A percentile compares a stretch with the other conserved stretches of the same genome.
These are phyloP conservation scores for Xestia sexstrigata DNA, from an alignment of 2,888 invertebrate species.

Conservation along the genomic window DNA sequence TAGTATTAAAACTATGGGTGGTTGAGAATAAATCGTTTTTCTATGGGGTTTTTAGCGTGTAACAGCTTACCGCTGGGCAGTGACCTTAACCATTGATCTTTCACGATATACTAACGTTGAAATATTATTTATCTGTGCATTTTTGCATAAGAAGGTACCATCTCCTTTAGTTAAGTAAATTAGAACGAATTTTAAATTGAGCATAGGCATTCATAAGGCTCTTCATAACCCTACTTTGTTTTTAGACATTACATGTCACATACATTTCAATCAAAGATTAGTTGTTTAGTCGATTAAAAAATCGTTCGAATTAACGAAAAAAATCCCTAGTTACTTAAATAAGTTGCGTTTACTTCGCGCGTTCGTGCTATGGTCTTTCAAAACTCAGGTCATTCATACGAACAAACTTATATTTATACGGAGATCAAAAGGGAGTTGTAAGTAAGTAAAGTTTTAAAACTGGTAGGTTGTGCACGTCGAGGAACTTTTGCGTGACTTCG, in stretches of 20 bases:
- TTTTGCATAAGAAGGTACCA: background rate
- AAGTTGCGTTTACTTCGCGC: background rate
- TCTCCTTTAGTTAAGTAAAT: background rate
- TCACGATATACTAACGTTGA: background rate
- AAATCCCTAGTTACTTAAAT: background rate
- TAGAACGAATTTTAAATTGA: background rate
- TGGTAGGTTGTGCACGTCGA: background rate
- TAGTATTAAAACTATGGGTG: slow-evolving; percentile 12
- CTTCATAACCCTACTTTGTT: background rate
- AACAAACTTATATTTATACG: background rate
- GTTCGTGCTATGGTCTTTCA: background rate
- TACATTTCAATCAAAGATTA: background rate
- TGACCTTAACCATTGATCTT: background rate
- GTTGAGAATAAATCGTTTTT: background rate
- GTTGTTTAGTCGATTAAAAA: background rate
- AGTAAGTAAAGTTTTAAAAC: slow-evolving; percentile 1
- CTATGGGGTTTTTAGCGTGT: background rate
- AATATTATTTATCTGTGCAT: background rate
- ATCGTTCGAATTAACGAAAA: background rate
- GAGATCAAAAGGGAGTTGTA: background rate
- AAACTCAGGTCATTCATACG: background rate
- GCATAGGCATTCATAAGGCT: background rate
- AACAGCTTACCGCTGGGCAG: background rate
- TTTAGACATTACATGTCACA: background rate
- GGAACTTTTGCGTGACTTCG: slow-evolving; percentile 12